phyloP scores from a whole-genome alignment of 2,888 invertebrate species.

The Ophion costatus region DNA sequence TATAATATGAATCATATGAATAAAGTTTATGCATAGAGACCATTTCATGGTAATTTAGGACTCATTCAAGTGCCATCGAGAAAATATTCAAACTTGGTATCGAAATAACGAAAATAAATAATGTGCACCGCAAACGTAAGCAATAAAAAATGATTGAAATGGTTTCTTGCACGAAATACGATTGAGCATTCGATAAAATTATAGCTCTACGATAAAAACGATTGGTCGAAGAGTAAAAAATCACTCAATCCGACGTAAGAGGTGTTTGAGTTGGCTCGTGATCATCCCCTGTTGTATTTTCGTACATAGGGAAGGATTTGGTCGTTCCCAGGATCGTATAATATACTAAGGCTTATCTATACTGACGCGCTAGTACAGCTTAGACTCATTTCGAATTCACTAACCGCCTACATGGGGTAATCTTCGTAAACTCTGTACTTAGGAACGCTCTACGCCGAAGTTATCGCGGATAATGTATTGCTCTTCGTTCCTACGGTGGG shows the following conservation, averaged over 20 bases:
- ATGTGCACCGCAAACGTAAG: too few species aligned
- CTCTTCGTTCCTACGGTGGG: constrained; percentile 50
- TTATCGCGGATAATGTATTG: constrained; percentile 64
- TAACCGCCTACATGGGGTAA: constrained; percentile 61
- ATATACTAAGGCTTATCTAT: constrained; percentile 55
- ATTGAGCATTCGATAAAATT: too few species aligned
- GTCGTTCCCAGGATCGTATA: constrained; percentile 40
- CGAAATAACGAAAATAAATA: too few species aligned
- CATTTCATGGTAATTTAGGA: too few species aligned
- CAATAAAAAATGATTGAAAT: too few species aligned
- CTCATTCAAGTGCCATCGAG: too few species aligned
- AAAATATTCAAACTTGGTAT: too few species aligned
- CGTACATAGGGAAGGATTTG: constrained; percentile 3
- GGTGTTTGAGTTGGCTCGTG: constrained; percentile 4
- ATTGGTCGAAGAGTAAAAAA: background rate
- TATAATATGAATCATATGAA: too few species aligned
- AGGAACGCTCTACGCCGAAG: constrained; percentile 51
- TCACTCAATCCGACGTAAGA: background rate
- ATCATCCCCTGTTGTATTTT: constrained; percentile 15
- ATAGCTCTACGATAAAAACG: background rate
- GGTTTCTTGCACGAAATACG: too few species aligned
- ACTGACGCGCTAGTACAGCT: constrained; percentile 52
- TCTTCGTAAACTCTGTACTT: constrained; percentile 63
- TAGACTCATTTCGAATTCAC: constrained; percentile 62
- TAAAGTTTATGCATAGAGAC: too few species aligned